phyloP scores from a whole-genome alignment of 2,797 vertebrate species.

The Lophius americanus region DNA sequence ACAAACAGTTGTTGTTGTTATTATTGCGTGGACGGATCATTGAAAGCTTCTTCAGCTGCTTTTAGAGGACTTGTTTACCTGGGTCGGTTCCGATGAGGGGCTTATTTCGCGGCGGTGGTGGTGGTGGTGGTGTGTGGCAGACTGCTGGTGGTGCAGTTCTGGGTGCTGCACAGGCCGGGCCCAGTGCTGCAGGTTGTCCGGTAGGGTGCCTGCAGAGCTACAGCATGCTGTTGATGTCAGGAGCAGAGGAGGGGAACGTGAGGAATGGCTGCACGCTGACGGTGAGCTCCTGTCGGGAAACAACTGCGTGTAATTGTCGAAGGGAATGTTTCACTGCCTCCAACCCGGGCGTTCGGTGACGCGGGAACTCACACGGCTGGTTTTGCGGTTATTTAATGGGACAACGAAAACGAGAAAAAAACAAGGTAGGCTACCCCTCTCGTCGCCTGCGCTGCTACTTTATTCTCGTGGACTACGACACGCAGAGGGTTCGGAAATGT shows the following conservation, averaged over 20 bases:
- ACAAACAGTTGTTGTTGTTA: too few species aligned
- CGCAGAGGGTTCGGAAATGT: slow-evolving; percentile 57
- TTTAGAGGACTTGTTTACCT: too few species aligned
- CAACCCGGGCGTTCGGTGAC: slow-evolving; percentile 30
- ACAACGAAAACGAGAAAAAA: slow-evolving; percentile 72
- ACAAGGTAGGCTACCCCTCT: slow-evolving; percentile 75
- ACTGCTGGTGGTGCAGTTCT: slow-evolving; percentile 50
- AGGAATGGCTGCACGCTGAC: slow-evolving; percentile 77
- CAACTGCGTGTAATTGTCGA: slow-evolving; percentile 24
- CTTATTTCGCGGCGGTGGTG: neutral
- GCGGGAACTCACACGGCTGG: slow-evolving; percentile 38
- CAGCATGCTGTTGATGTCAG: slow-evolving; percentile 72
- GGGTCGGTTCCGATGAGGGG: too few species aligned
- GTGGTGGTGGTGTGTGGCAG: slow-evolving; percentile 21
- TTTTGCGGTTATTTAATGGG: slow-evolving; percentile 69
- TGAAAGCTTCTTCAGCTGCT: too few species aligned
- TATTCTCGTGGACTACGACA: slow-evolving; percentile 66
- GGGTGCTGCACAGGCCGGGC: slow-evolving; percentile 56
- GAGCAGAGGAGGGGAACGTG: slow-evolving; percentile 69
- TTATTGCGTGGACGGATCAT: too few species aligned
- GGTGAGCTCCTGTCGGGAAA: slow-evolving; percentile 70
- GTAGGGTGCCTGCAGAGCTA: slow-evolving; percentile 75
- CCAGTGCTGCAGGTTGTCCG: slow-evolving; percentile 79
- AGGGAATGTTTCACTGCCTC: slow-evolving; percentile 32
- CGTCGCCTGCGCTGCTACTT: slow-evolving; percentile 71